Conservation (phyloP, 1,140 invertebrate genomes). For the Holcopasites calliopsidis region DNA sequence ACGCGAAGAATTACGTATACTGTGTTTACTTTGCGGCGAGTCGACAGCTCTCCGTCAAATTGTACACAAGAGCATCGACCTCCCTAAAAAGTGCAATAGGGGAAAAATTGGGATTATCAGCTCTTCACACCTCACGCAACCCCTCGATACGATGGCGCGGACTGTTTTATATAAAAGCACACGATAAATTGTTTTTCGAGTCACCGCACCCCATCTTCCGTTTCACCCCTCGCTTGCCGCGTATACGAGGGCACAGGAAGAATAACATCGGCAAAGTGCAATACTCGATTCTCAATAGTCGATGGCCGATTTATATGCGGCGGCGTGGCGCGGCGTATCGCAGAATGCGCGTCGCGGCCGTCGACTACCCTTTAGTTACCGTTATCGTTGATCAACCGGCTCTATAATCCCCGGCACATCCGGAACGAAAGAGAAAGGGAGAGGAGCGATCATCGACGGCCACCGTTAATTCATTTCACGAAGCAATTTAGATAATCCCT, state of each 20-base stretch:
- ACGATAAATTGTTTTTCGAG: not conserved
- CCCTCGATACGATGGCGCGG: too few species aligned
- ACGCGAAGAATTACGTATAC: slow-evolving; percentile 56
- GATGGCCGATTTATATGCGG: slow-evolving; percentile 12
- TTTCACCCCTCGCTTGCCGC: not conserved
- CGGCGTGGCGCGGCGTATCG: not conserved
- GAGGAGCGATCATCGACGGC: slow-evolving; percentile 64
- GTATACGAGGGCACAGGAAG: slow-evolving; percentile 3
- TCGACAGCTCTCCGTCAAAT: too few species aligned
- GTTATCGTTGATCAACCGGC: slow-evolving; percentile 57
- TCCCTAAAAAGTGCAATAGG: too few species aligned
- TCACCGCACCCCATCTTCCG: not conserved
- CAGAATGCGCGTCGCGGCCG: slow-evolving; percentile 16
- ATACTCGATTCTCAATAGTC: not conserved
- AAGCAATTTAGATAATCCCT: slow-evolving; percentile 75
- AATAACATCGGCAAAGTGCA: slow-evolving; percentile 21
- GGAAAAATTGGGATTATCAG: too few species aligned
- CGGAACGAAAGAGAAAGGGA: slow-evolving; percentile 46
- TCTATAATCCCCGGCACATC: slow-evolving; percentile 37
- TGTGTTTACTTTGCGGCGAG: too few species aligned
- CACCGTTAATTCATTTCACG: slow-evolving; percentile 77
- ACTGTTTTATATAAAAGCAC: not conserved
- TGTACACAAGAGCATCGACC: too few species aligned
- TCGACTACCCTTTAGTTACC: slow-evolving; percentile 53
- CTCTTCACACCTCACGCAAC: too few species aligned